Percentiles rank a stretch among this genome's conserved stretches.
These are phyloP conservation scores for Macrosteles quadrilineatus DNA, from an alignment of 1,140 invertebrate species.

Conservation along the genomic window DNA sequence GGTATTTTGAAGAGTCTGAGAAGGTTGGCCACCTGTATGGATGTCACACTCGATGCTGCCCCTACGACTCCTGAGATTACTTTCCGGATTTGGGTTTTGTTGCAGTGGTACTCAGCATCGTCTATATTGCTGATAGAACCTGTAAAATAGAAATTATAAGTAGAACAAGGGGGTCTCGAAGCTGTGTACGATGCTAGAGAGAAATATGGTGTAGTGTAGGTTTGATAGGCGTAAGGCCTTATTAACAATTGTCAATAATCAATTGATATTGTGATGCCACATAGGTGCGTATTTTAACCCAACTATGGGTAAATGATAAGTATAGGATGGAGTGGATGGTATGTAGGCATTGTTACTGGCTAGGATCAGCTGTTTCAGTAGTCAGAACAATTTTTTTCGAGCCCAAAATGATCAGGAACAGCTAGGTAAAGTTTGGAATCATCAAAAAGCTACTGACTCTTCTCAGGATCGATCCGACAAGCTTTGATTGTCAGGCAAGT, in stretches of 20 bases:
- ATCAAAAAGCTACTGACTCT: no score
- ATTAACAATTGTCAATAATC: not conserved
- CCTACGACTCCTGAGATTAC: conserved; percentile 96
- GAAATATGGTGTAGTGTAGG: not conserved
- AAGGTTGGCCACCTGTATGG: conserved; percentile 94
- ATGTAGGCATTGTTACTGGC: no score
- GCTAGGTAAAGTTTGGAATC: no score
- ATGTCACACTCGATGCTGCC: conserved; percentile 91
- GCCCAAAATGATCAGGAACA: no score
- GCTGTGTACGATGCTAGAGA: not conserved
- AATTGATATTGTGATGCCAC: not conserved
- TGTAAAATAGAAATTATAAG: conserved; percentile 95
- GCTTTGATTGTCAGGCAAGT: no score
- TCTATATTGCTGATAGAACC: conserved; percentile 61
- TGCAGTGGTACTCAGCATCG: conserved; percentile 84
- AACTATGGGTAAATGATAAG: not conserved
- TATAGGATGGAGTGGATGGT: no score
- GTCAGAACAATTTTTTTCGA: no score
- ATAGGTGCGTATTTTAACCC: no score
- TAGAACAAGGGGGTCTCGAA: conserved; percentile 41
- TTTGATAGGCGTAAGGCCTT: not conserved
- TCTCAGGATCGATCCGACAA: no score
- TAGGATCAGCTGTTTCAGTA: no score
- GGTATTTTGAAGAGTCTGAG: conserved; percentile 93
- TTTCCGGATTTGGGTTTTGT: conserved; percentile 78